Base-by-base conservation (phyloP, 2,797 vertebrate species). In the Hippoglossus hippoglossus region DNA sequence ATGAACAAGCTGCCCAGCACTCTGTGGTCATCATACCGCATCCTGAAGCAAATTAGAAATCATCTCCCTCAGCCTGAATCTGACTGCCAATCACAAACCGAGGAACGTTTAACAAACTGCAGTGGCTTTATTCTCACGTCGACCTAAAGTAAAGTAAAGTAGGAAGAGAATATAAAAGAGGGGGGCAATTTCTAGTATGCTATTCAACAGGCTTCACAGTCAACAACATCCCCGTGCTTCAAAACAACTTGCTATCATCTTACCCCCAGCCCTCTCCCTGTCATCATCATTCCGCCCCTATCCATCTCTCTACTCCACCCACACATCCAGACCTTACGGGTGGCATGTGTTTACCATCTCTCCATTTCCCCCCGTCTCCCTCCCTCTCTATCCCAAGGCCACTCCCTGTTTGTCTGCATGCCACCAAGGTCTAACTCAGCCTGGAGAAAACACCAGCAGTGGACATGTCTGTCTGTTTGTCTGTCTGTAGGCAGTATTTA, bases 271-370 rank as follows among this genome's bases (percentile, higher is more conserved):
- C 21, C 21, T 18, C 2, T 3, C 9, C 16, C 62, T 11, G 6
- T 70, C 63, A 83, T 71, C 24, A n/a, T 54, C 68, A 46, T 41
- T 67, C 55, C 31, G 54, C 68, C 34, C 51, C 49, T 69, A 65
- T 44, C 49, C 25, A 36, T 39, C 11, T 19, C 44, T 46, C 44
- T 18, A 6, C 52, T 28, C 77, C 63, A 63, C 66, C 58, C 70
- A 62, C 26, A 8, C 36, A 22, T 21, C 10, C 13, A 71, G 10
- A 66, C 28, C 55, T 44, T 3, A 62, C 0, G 0, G n/a, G 16
- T 79, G 75, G 34, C 62, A 76, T 68, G 75, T 89, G 81, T 87
- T 87, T 83, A 89, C 76, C 68, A 12, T 47, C n/a, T 34, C 64
- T 58, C 28, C 16, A 5, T 52, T 47, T 34, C 54, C 16, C 16